Base-by-base conservation (phyloP, 2,113 vertebrate genomes). In the Raphicerus campestris region DNA sequence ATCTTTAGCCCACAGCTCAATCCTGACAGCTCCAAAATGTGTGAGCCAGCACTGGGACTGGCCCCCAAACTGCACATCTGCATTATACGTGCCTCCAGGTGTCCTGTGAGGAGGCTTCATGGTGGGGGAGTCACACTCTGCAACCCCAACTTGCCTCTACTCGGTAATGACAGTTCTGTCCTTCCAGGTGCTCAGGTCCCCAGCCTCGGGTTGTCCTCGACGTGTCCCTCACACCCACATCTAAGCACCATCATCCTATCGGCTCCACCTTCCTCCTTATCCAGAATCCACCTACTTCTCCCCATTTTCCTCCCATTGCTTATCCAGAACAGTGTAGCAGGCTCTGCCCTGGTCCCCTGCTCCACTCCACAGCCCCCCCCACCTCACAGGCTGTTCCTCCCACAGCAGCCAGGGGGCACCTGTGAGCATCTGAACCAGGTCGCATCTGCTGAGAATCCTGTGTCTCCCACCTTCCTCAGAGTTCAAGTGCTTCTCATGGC, bases 381-480 rank as follows among this genome's bases (percentile, higher is more conserved):
- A 49, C 47, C 15, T 17, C 11, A 55, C 7, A 30, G 24, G 22
- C 51, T 58, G 15, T 87, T 49, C 28, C 28, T 42, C 16, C 16
- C 24, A 6, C 22, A 30, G 53, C 87, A 49, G 70, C 82, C 86
- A 87, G 89, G 53, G 66, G 86, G 89, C 30, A 5, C 30, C 66
- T 30, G 39, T 32, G 86, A 73, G 47, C 56, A 47, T 47, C n/a
- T n/a, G 39, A 75, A 53, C 22, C 28, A 8, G 22, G n/a, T 32
- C 84, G 39, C 20, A 10, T 47, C 51, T 42, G 77, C 55, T 55
- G 14, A 91, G 84, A 92, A 53, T n/a, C 30, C 28, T 1, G 7
- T 35, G 45, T 60, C 49, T 86, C 78, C 61, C 55, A 82, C 78
- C 35, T 86, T 91, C 87, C 73, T 60, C 28, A 39, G 70, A 87